phyloP scores from a whole-genome alignment of 2,113 vertebrate species.

The Spermophilus dauricus region DNA sequence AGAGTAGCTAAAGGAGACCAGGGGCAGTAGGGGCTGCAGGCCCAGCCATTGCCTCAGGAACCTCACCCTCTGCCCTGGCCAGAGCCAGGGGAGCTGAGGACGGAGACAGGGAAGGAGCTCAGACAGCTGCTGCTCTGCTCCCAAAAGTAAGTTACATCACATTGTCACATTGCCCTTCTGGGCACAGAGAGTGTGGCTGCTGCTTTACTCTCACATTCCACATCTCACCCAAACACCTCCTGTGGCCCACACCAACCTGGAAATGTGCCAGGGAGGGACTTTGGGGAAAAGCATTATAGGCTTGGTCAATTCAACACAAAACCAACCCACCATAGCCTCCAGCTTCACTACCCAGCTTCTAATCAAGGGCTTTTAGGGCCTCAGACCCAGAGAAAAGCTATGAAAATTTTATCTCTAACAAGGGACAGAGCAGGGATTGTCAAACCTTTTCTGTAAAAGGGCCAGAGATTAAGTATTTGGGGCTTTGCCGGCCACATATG shows the following conservation, averaged over 20 bases:
- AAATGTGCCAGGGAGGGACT: background rate
- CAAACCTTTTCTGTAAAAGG: background rate
- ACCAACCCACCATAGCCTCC: background rate
- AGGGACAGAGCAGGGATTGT: too few relatives aligned
- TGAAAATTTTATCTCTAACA: background rate
- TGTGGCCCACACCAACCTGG: background rate
- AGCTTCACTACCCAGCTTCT: background rate
- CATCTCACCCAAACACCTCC: background rate
- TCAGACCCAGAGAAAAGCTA: background rate
- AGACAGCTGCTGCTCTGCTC: rapidly evolving
- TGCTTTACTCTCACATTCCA: background rate
- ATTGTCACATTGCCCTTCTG: background rate
- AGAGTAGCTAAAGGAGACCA: background rate
- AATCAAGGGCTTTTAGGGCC: background rate
- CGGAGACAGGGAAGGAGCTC: rapidly evolving
- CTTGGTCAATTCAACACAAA: background rate
- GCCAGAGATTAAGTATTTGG: background rate
- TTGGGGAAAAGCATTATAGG: background rate
- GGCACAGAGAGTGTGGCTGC: background rate
- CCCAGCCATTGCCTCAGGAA: background rate
- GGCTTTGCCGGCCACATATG: background rate
- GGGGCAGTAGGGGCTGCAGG: background rate
- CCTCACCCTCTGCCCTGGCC: background rate
- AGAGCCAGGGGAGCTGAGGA: background rate
- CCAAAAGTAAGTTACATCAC: background rate